Percentiles rank a stretch among this genome's conserved stretches.
Evolutionary conservation across 2,888 invertebrate genomes (phyloP).

Genomic region (Amphimallon solstitiale): DNA sequence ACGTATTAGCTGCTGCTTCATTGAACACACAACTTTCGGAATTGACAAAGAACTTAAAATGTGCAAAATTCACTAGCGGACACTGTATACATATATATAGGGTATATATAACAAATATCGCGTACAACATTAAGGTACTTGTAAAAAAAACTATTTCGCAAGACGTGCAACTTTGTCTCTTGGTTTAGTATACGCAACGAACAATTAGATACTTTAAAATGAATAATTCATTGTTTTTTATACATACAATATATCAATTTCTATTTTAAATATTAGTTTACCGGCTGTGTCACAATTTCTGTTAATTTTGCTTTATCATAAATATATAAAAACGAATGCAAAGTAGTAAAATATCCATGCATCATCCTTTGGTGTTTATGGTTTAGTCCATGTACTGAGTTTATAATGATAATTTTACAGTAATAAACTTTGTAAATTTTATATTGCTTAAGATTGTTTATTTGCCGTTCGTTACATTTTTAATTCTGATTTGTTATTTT

Average conservation of each 20-base stretch:
- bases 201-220: constrained; percentile 1
- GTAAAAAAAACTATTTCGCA: background rate
- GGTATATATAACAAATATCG: constrained; percentile 11
- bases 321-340: no score
- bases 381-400: no score
- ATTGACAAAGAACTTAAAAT: constrained; percentile 38
- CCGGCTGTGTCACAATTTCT: no score
- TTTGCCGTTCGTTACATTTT: no score
- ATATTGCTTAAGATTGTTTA: no score
- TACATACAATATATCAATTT: background rate
- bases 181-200: background rate
- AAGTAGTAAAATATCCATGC: no score
- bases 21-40: constrained; percentile 22
- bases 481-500: no score
- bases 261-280: no score
- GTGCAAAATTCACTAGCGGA: constrained; percentile 36
- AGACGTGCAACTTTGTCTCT: background rate
- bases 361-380: no score
- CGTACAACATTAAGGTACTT: background rate
- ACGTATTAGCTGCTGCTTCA: constrained; percentile 34
- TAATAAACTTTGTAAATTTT: no score
- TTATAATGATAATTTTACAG: no score
- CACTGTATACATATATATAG: background rate
- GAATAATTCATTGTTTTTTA: background rate
- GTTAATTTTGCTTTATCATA: no score